These are phyloP conservation scores for Clarias laeviceps DNA, from an alignment of 2,797 vertebrate species.

Conservation along the genomic window DNA sequence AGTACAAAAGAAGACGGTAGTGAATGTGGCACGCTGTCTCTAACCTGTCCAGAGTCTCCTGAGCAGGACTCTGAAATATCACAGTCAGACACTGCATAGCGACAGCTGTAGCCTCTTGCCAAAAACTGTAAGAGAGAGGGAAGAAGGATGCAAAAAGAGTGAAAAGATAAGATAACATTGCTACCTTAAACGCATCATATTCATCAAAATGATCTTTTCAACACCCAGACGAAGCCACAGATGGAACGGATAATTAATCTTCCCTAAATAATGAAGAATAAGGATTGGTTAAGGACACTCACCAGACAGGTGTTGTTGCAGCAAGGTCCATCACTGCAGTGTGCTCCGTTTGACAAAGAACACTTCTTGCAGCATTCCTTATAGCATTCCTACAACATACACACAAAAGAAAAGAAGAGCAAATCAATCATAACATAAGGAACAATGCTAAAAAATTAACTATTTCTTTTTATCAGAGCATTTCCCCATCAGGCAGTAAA, in stretches of 20 bases:
- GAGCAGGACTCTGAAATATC: slow-evolving; percentile 95
- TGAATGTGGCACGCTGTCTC: slow-evolving; percentile 23
- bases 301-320: slow-evolving; percentile 95
- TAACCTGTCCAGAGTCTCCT: slow-evolving; percentile 96
- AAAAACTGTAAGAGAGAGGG: slow-evolving; percentile 80
- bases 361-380: slow-evolving; percentile 98
- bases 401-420: slow-evolving; percentile 28
- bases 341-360: slow-evolving; percentile 94
- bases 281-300: slow-evolving; percentile 51
- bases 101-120: slow-evolving; percentile 89
- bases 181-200: too few relatives aligned
- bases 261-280: not conserved
- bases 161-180: not conserved
- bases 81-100: slow-evolving; percentile 93
- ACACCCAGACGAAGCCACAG: not conserved
- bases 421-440: not conserved
- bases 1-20: not conserved
- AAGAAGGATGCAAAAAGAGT: not conserved
- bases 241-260: not conserved
- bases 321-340: slow-evolving; percentile 96
- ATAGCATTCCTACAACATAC: slow-evolving; percentile 86
- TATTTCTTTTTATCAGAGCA: not conserved
- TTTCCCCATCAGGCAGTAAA: not conserved
- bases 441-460: not conserved
- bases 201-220: slow-evolving; percentile 15